Evolutionary conservation across 2,888 invertebrate genomes (phyloP), one percentile per base, ranked within the genome.

Genomic region (Leptinotarsa haldemani): DNA sequence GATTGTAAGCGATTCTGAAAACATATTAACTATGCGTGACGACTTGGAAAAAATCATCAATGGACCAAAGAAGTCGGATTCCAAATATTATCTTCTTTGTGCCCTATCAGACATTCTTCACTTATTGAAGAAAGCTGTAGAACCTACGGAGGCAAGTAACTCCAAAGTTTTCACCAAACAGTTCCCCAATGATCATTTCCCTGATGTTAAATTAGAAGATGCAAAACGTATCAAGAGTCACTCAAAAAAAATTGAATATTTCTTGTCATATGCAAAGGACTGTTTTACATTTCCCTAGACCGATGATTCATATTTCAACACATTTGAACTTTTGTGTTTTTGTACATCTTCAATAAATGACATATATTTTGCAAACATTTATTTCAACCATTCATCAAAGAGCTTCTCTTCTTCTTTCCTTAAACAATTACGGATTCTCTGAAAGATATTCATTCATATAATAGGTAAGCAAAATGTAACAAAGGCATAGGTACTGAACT

Each of bases 231-330:
- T 93, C 9, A 90, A 89, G 78, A 88, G 89, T 73, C 87, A 89
- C 78, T 83, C 90, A 0, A 94, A 92, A 83, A 95, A 94, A 88
- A 82, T 94, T 1, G 93, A 94, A 83, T 95, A 92, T 87, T 92
- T 93, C 86, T 86, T 94, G 74, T 92, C 93, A 0, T 94, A 89
- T 89, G 85, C 91, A 48, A 90, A 91, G 80, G 83, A 84, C 78
- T 76, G 65, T 70, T 77, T 76, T 67, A 25, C 16, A n/a, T 61
- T n/a, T 12, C 61, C 30, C 15, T 61, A 61, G n/a, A n/a, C 30
- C 30, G 61, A n/a, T 61, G n/a, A 40, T 61, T 15, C 30, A 9
- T 15, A 2, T 61, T 30, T 61, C 25, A 7, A 20, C 40, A 40
- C 40, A 40, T 40, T 40, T 58, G 22, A 58, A 58, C 0, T 15